phyloP scores from a whole-genome alignment of 35 echinoderm and acorn worm genomes.

The Ophiothrix spiculata region DNA sequence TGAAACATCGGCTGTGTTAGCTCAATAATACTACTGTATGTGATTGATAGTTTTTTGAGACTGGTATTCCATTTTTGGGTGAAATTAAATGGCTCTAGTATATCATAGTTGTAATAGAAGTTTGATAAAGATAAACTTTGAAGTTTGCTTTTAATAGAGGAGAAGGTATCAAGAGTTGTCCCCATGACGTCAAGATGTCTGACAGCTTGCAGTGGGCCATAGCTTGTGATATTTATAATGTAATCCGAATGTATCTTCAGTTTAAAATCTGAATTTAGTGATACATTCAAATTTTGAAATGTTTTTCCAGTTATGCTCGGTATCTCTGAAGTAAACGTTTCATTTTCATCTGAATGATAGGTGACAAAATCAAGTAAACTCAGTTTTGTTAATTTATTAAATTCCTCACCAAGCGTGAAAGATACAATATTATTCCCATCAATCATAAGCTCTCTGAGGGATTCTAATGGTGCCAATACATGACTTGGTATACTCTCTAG shows the following conservation, averaged over 20 bases:
- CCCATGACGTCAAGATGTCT: not conserved
- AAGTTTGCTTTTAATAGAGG: not conserved
- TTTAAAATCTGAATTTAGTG: not conserved
- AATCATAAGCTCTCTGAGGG: not conserved
- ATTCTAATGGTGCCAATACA: not conserved
- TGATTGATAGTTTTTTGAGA: not conserved
- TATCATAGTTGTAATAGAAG: not conserved
- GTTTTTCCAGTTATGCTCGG: not conserved
- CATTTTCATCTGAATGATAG: not conserved
- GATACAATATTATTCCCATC: not conserved
- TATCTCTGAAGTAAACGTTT: not conserved
- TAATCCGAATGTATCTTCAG: not conserved
- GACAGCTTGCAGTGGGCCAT: not conserved
- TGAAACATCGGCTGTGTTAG: not conserved
- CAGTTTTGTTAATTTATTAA: not conserved
- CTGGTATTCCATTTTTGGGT: not conserved
- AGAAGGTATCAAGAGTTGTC: not conserved
- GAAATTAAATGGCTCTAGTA: not conserved
- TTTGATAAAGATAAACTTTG: not conserved
- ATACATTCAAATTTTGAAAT: not conserved
- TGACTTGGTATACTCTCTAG: not conserved
- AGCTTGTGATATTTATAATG: not conserved
- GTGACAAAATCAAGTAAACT: no score
- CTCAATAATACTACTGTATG: not conserved
- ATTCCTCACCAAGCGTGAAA: not conserved